Evolutionary conservation across 2,888 invertebrate species (phyloP), one percentile per base, ranked within the genome.

Genomic region (Microplitis manilae): DNA sequence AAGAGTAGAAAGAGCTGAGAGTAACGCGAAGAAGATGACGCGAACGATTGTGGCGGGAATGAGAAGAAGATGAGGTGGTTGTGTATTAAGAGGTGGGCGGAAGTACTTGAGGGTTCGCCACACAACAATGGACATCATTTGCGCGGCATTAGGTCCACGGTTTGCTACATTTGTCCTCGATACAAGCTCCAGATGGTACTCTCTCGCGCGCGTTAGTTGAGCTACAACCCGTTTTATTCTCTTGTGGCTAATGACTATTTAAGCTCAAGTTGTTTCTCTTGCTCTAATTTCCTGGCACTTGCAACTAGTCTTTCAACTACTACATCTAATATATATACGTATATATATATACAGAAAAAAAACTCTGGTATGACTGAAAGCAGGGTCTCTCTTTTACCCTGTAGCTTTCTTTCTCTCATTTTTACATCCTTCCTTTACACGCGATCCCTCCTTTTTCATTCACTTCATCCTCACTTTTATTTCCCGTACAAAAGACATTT

Each of bases 151-250:
- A 73, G 59, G 67, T 50, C 73, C 67, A 73, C 41, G 30, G 15
- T 41, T 62, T 64, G 64, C 62, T n/a, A 73, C 60, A 38, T 65
- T 60, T 41, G 40, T 73, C 73, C 30, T 50, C 60, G 41, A 74
- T 77, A 75, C 74, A 77, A 77, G 50, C 59, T 70, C 65, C 77
- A 77, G 73, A 77, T 77, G 77, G 73, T 69, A 70, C 68, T 39
- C 69, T 73, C 20, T 73, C 65, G 69, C 20, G 17, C 65, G n/a
- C 68, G 60, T 68, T 77, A 69, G 69, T 73, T 73, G 20, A 73
- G 69, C 65, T 62, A 68, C 64, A 68, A 59, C 62, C 67, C 38
- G 59, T 74, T 77, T 71, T 68, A 74, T 77, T 70, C 74, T 60
- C 73, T 59, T 69, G 73, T 50, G 67, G 69, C 70, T 77, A 77